Conservation (phyloP, 1,140 invertebrate species). For the Dreissena rostriformis region DNA sequence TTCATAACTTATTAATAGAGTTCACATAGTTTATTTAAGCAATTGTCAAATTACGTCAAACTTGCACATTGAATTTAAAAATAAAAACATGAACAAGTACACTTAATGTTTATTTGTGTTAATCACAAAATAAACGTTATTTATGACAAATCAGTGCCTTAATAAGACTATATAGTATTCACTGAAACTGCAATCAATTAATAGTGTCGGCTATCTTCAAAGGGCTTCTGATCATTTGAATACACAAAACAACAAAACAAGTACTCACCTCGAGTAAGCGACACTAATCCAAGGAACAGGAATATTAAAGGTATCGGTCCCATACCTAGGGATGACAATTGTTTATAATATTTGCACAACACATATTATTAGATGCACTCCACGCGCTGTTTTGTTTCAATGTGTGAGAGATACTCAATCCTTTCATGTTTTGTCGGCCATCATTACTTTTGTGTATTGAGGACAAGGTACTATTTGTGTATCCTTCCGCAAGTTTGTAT, state of each 20-base stretch:
- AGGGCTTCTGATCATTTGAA: background rate
- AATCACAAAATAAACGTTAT: background rate
- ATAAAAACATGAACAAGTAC: background rate
- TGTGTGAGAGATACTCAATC: background rate
- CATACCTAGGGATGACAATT: slow-evolving; percentile 36
- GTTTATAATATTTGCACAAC: slow-evolving; percentile 19
- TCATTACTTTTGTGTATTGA: slow-evolving; percentile 55
- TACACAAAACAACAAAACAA: too few relatives aligned
- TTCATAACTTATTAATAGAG: too few relatives aligned
- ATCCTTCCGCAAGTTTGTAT: slow-evolving; percentile 12
- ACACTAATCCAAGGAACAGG: slow-evolving; percentile 29
- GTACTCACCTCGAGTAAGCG: slow-evolving; percentile 35
- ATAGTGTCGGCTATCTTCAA: slow-evolving; percentile 47
- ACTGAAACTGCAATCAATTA: slow-evolving; percentile 11
- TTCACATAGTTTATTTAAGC: too few relatives aligned
- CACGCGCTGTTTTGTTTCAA: slow-evolving; percentile 15
- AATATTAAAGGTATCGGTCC: slow-evolving; percentile 15
- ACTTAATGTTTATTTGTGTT: background rate
- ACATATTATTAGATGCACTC: slow-evolving; percentile 34
- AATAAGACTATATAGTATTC: too few relatives aligned
- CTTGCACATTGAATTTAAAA: too few relatives aligned
- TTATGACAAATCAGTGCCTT: background rate
- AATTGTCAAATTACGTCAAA: too few relatives aligned
- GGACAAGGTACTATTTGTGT: slow-evolving; percentile 44
- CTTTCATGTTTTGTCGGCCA: slow-evolving; percentile 32